phyloP scores from a whole-genome alignment of 2,113 vertebrate species.

The Brachionichthys hirsutus region DNA sequence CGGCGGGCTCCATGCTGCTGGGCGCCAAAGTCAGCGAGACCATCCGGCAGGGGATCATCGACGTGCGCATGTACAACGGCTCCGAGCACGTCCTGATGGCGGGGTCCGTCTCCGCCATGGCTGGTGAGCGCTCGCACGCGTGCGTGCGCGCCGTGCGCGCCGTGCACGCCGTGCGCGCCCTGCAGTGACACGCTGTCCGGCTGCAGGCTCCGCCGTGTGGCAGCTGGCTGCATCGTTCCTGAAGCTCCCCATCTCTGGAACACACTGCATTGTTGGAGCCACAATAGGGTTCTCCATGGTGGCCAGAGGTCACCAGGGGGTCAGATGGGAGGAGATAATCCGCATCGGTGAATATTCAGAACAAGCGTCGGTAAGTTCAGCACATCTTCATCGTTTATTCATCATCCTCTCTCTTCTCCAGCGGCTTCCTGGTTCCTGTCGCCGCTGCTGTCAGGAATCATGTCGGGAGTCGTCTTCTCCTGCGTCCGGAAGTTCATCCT shows the following conservation, averaged over 20 bases:
- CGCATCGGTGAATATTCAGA: constrained; percentile 82
- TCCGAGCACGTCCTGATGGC: constrained; percentile 82
- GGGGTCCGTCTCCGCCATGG: constrained; percentile 87
- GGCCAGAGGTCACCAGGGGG: constrained; percentile 85
- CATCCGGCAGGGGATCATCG: constrained; percentile 90
- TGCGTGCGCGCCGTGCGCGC: no score
- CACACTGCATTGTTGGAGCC: constrained; percentile 95
- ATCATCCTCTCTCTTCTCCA: constrained; percentile 61
- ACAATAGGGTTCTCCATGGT: constrained; percentile 95
- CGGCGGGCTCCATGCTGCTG: constrained; percentile 87
- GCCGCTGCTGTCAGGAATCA: constrained; percentile 91
- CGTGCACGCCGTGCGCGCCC: no score
- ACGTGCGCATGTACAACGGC: constrained; percentile 85
- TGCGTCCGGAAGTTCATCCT: constrained; percentile 88
- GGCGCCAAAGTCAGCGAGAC: constrained; percentile 96
- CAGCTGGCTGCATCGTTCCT: constrained; percentile 92
- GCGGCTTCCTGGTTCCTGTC: constrained; percentile 97
- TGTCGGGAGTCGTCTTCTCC: constrained; percentile 93
- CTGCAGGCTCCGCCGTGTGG: constrained; percentile 94
- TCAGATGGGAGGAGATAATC: constrained; percentile 91
- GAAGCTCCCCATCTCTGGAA: constrained; percentile 96
- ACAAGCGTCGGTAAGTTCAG: no score
- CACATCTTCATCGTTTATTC: no score
- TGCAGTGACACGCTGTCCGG: constrained; percentile 4
- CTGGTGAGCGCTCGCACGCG: constrained; percentile 77